These are phyloP conservation scores for Riparia riparia DNA, from an alignment of 2,113 vertebrate species.

Conservation along the genomic window DNA sequence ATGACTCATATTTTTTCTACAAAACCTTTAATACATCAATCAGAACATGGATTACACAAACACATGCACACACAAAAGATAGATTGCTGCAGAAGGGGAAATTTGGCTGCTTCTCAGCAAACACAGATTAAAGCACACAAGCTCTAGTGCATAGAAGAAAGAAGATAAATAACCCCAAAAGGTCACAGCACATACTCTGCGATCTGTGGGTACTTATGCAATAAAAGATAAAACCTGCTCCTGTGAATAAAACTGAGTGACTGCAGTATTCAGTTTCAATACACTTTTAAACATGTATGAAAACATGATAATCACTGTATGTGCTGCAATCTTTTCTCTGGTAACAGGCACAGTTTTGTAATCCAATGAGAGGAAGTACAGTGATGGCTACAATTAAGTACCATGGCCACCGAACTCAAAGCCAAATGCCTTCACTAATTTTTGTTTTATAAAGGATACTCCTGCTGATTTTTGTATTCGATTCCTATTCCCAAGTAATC, in stretches of 20 bases:
- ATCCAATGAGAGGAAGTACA: neutral
- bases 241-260: slow-evolving; percentile 8
- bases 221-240: slow-evolving; percentile 13
- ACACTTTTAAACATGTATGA: neutral
- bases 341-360: neutral
- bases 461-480: neutral
- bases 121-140: slow-evolving; percentile 60
- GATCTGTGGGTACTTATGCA: slow-evolving; percentile 14
- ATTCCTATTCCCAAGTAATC: neutral
- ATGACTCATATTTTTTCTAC: neutral
- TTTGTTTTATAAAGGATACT: neutral
- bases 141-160: neutral
- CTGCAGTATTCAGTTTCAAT: neutral
- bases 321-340: neutral
- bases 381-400: neutral
- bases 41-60: slow-evolving; percentile 52
- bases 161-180: slow-evolving; percentile 33
- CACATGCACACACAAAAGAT: neutral
- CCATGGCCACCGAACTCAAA: neutral
- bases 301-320: neutral
- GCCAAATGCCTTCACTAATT: neutral
- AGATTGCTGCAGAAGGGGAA: slow-evolving; percentile 31
- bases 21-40: slow-evolving; percentile 55
- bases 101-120: slow-evolving; percentile 66
- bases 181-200: slow-evolving; percentile 5